phyloP scores from a whole-genome alignment of 2,888 invertebrate species.

The Leucoma salicis region DNA sequence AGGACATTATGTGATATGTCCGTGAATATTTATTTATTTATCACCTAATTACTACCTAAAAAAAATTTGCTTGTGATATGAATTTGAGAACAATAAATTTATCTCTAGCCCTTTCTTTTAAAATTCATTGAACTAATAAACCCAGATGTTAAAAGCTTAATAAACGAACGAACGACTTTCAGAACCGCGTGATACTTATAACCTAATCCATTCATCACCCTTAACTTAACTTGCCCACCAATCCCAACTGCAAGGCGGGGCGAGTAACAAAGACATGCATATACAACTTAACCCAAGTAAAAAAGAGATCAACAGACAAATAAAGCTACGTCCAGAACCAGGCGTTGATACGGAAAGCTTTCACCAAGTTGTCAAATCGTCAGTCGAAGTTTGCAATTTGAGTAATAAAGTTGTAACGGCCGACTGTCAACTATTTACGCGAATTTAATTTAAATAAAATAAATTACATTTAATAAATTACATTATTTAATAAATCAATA shows the following conservation, averaged over 20 bases:
- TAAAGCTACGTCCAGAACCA: constrained; percentile 37
- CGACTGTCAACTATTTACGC: constrained; percentile 30
- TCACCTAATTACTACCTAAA: too few species aligned
- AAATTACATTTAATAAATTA: constrained; percentile 4
- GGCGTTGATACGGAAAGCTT: constrained; percentile 33
- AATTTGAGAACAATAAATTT: too few species aligned
- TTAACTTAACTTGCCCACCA: constrained; percentile 36
- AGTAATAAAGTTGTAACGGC: constrained; percentile 22
- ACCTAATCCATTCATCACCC: constrained; percentile 34
- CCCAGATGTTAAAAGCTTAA: not conserved
- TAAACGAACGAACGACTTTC: constrained; percentile 15
- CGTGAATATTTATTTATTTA: too few species aligned
- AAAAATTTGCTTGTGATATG: too few species aligned
- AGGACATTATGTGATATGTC: too few species aligned
- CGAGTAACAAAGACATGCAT: constrained; percentile 34
- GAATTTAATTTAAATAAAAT: constrained; percentile 7
- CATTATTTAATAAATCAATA: too few species aligned
- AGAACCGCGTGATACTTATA: constrained; percentile 24
- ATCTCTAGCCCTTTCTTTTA: too few species aligned
- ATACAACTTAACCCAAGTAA: constrained; percentile 12
- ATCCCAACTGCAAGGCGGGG: constrained; percentile 48
- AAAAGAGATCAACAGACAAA: constrained; percentile 26
- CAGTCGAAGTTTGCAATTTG: constrained; percentile 48
- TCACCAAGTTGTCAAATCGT: constrained; percentile 18
- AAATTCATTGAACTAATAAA: too few species aligned